Conservation (phyloP, 2,888 invertebrate species). For the Epistrophe grossulariae region DNA sequence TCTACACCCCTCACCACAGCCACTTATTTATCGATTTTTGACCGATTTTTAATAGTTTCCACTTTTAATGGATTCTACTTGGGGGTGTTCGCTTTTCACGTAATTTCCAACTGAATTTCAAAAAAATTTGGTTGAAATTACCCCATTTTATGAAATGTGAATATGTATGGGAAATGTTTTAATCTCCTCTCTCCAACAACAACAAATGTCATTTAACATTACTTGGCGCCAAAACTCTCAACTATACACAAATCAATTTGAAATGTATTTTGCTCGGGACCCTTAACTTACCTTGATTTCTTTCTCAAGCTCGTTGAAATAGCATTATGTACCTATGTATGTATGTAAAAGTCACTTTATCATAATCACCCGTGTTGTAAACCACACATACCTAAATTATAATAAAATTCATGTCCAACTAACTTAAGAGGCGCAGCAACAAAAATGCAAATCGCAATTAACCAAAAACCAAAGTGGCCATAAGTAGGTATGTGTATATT, state of each 20-base stretch:
- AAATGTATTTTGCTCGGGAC: neutral
- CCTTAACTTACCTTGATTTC: neutral
- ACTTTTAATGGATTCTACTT: too few relatives aligned
- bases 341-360: neutral
- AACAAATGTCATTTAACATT: too few relatives aligned
- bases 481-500: neutral
- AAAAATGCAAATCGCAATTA: slow-evolving; percentile 56
- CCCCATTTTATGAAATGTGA: too few relatives aligned
- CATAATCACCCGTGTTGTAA: neutral
- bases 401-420: slow-evolving; percentile 27
- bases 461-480: neutral
- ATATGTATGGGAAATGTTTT: too few relatives aligned
- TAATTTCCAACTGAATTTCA: too few relatives aligned
- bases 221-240: neutral
- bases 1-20: too few relatives aligned
- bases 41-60: too few relatives aligned
- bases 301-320: neutral
- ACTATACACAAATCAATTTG: neutral
- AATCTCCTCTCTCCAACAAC: too few relatives aligned
- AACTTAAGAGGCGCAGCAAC: neutral
- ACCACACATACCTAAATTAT: neutral
- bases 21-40: too few relatives aligned
- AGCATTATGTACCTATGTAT: neutral
- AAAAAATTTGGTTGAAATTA: too few relatives aligned
- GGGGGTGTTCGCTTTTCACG: too few relatives aligned